Conservation (phyloP, 2,888 invertebrate species). For the Oscheius sp. region DNA sequence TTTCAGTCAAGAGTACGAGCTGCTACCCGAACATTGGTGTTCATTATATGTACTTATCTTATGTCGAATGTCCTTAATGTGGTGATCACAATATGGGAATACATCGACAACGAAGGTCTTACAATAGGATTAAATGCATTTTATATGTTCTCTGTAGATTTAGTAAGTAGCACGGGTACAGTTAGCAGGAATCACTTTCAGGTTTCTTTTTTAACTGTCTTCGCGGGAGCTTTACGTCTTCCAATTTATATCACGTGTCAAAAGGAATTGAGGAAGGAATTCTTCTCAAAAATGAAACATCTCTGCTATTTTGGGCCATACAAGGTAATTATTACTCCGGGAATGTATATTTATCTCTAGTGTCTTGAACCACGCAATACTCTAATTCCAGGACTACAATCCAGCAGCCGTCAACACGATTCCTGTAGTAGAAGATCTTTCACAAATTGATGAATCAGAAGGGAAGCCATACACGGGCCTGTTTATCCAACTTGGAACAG, state of each 20-base stretch:
- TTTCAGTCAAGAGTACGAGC: constrained; percentile 63
- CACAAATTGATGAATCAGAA: constrained; percentile 20
- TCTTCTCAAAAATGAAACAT: constrained; percentile 42
- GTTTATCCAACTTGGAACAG: constrained; percentile 33
- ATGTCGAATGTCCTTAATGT: constrained; percentile 69
- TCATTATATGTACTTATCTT: constrained; percentile 67
- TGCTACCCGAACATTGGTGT: constrained; percentile 65
- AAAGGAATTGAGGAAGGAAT: constrained; percentile 52
- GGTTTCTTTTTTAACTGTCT: constrained; percentile 59
- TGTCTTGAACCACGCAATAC: too few relatives aligned
- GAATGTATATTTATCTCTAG: too few relatives aligned
- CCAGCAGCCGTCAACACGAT: constrained; percentile 3
- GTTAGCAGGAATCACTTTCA: background rate
- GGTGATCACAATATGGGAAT: constrained; percentile 69
- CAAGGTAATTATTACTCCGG: constrained; percentile 13
- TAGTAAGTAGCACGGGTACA: constrained; percentile 44
- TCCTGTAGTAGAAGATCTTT: constrained; percentile 6
- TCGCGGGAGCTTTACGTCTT: constrained; percentile 67
- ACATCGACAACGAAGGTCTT: constrained; percentile 58
- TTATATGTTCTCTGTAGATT: constrained; percentile 68
- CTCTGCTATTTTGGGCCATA: constrained; percentile 29
- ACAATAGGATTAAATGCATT: constrained; percentile 53
- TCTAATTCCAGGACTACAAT: constrained; percentile 19
- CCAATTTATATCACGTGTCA: constrained; percentile 68
- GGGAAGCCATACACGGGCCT: constrained; percentile 28